Conservation (phyloP, 2,113 vertebrate species). For the Archocentrus centrarchus region DNA sequence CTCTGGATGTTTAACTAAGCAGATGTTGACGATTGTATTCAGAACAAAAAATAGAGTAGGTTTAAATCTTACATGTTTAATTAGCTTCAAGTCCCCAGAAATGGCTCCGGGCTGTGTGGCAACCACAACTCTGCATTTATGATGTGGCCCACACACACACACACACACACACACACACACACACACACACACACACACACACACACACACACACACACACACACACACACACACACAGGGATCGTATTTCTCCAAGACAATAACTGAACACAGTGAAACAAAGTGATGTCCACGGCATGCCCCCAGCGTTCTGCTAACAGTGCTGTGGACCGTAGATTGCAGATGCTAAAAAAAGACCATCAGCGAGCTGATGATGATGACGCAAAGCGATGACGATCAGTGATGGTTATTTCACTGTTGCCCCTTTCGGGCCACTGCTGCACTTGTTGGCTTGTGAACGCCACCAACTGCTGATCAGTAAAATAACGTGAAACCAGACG, state of each 20-base stretch:
- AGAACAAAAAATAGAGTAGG: too few relatives aligned
- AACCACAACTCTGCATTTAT: background rate
- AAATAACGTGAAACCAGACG: background rate
- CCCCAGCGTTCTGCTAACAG: background rate
- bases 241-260: background rate
- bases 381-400: background rate
- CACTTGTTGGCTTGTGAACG: background rate
- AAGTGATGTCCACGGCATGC: background rate
- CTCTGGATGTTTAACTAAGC: background rate
- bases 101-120: background rate
- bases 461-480: background rate
- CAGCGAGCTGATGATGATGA: background rate
- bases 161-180: too few relatives aligned
- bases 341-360: background rate
- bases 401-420: background rate
- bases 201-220: background rate
- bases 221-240: background rate
- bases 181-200: background rate
- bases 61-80: background rate
- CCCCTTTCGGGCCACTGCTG: accelerated
- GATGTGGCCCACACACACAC: background rate
- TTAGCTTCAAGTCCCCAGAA: background rate
- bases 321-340: background rate
- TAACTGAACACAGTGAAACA: background rate
- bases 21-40: background rate